Evolutionary conservation across 2,888 invertebrate genomes (phyloP).

Genomic region (Lycophotia porphyrea): DNA sequence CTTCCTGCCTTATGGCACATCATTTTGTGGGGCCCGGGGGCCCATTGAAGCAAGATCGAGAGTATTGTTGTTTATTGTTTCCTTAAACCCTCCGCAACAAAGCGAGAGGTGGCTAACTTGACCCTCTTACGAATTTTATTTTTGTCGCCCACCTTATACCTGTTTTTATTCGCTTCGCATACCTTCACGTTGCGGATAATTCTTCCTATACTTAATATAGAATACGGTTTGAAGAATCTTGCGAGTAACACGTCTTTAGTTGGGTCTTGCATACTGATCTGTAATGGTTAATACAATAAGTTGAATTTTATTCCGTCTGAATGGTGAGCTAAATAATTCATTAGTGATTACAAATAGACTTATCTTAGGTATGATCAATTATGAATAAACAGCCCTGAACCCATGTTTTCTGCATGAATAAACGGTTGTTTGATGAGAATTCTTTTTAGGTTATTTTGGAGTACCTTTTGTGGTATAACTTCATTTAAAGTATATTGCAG

Average conservation of each 20-base stretch:
- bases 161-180: constrained; percentile 62
- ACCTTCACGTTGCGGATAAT: constrained; percentile 54
- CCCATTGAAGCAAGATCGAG: constrained; percentile 68
- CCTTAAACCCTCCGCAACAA: constrained; percentile 57
- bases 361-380: constrained; percentile 13
- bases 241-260: constrained; percentile 26
- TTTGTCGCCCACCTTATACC: constrained; percentile 41
- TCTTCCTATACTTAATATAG: constrained; percentile 55
- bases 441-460: not conserved
- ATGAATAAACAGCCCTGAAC: not conserved
- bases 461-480: not conserved
- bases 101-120: constrained; percentile 51
- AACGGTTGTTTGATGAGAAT: not conserved
- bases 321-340: constrained; percentile 49
- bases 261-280: constrained; percentile 47
- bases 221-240: constrained; percentile 53
- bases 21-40: constrained; percentile 64
- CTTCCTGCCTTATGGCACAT: constrained; percentile 63
- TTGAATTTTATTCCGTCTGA: constrained; percentile 37
- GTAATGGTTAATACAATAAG: constrained; percentile 37
- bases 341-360: constrained; percentile 41
- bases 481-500: too few species aligned
- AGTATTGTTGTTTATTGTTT: constrained; percentile 72
- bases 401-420: not conserved
- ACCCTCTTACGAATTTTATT: constrained; percentile 54